These are phyloP conservation scores for Patiria miniata DNA, from an alignment of 35 echinoderm and acorn worm species.

Conservation along the genomic window DNA sequence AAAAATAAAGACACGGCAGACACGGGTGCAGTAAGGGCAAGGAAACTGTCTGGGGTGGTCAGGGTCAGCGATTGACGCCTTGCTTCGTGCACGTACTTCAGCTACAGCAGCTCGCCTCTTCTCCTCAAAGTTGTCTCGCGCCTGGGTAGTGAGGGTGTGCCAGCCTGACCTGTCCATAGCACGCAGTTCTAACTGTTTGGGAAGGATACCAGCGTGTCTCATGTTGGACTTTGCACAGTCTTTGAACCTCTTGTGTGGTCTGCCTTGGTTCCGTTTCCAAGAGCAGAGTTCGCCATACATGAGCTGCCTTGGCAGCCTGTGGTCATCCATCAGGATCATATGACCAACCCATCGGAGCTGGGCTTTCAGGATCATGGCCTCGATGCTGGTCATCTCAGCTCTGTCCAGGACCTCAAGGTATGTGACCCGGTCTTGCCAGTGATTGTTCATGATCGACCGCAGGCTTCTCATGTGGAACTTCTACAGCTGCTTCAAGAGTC, in stretches of 20 bases:
- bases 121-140: slow-evolving; percentile 4
- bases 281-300: neutral
- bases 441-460: neutral
- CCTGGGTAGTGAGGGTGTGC: neutral
- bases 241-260: neutral
- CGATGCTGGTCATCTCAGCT: neutral
- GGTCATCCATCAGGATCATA: neutral
- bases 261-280: neutral
- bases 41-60: neutral
- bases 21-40: neutral
- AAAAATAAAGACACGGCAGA: too few relatives aligned
- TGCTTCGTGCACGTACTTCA: neutral
- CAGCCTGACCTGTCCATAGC: neutral
- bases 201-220: neutral
- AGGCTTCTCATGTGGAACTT: slow-evolving; percentile 48
- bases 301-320: neutral
- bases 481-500: slow-evolving; percentile 20
- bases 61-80: neutral
- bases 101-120: neutral
- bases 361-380: neutral
- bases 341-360: slow-evolving; percentile 4
- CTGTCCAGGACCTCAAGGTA: neutral
- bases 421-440: neutral
- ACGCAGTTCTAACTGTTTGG: neutral
- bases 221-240: neutral